These are phyloP conservation scores for Zosterops borbonicus DNA, from an alignment of 2,113 vertebrate species.

Conservation along the genomic window DNA sequence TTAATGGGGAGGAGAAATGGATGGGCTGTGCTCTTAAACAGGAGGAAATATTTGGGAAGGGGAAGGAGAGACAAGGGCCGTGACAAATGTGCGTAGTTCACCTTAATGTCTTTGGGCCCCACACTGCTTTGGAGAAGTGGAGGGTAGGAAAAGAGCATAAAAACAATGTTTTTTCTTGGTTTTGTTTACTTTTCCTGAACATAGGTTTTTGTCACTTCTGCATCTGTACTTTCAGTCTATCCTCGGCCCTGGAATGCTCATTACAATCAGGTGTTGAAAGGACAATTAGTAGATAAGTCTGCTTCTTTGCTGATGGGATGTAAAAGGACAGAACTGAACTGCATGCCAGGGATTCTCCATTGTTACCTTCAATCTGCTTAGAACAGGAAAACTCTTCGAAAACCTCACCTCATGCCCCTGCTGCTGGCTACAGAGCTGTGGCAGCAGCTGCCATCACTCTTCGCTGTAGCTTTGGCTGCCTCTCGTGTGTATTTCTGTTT, in stretches of 20 bases:
- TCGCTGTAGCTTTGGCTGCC: not conserved
- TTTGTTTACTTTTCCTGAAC: not conserved
- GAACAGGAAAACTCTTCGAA: not conserved
- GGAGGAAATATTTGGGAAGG: not conserved
- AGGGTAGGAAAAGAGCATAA: not conserved
- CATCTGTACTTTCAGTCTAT: not conserved
- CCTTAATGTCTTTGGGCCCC: not conserved
- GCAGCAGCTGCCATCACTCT: not conserved
- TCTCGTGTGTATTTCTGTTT: not conserved
- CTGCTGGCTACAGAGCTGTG: not conserved
- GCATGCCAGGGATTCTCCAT: not conserved
- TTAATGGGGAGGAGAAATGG: not conserved
- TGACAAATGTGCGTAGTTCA: not conserved
- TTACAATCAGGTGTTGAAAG: not conserved
- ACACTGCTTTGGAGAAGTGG: not conserved
- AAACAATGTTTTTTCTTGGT: not conserved
- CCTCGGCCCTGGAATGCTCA: not conserved
- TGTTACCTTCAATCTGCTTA: not conserved
- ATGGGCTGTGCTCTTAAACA: not conserved
- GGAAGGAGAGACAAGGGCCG: not conserved
- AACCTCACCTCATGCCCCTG: not conserved
- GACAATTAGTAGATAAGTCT: not conserved
- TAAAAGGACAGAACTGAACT: not conserved
- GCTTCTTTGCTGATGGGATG: not conserved
- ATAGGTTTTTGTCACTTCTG: not conserved